These are phyloP conservation scores for Dreissena polymorpha DNA, from an alignment of 1,140 invertebrate species.

Conservation along the genomic window DNA sequence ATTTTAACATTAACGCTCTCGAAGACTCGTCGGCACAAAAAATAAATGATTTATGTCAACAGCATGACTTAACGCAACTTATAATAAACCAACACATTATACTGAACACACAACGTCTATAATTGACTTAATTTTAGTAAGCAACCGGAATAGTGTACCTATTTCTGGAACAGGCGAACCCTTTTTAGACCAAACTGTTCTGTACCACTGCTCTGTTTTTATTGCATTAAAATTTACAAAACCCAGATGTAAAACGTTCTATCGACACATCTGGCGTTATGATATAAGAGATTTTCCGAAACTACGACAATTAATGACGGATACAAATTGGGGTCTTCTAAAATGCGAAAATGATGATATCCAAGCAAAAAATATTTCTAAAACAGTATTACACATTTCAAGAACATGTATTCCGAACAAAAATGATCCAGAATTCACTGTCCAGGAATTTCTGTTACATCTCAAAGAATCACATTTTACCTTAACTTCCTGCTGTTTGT, in stretches of 20 bases:
- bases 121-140: background rate
- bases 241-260: background rate
- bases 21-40: background rate
- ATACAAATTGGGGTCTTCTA: background rate
- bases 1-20: background rate
- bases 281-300: background rate
- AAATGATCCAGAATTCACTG: too few species aligned
- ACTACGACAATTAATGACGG: background rate
- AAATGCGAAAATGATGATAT: background rate
- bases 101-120: background rate
- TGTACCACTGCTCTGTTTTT: background rate
- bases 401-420: background rate
- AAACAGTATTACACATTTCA: background rate
- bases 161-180: background rate
- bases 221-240: background rate
- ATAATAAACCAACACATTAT: background rate
- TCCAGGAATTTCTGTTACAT: too few species aligned
- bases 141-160: background rate
- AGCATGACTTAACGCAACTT: background rate
- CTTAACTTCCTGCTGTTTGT: too few species aligned
- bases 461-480: too few species aligned
- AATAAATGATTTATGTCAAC: background rate
- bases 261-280: slow-evolving; percentile 14
- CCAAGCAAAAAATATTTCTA: background rate
- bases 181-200: background rate